Evolutionary conservation across 2,113 vertebrate genomes (phyloP).

Genomic region (Myotis brandtii): DNA sequence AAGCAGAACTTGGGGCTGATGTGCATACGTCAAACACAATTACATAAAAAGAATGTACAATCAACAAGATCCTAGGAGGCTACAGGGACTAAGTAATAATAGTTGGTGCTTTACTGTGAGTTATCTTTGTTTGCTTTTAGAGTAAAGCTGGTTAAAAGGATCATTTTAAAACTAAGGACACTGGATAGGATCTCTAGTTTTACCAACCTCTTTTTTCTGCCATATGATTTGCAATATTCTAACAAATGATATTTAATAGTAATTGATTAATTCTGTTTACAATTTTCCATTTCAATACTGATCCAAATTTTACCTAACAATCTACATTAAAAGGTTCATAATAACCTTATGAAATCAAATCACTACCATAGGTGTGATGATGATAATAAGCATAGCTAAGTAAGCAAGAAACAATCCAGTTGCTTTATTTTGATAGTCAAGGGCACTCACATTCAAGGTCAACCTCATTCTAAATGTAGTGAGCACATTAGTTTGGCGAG

Average conservation of each 20-base stretch:
- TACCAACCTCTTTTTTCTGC: neutral
- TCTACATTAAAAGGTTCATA: slow-evolving; percentile 15
- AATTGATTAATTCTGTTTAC: slow-evolving; percentile 24
- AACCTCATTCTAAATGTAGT: slow-evolving; percentile 35
- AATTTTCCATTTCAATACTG: slow-evolving; percentile 59
- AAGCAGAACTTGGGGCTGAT: neutral
- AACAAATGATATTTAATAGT: slow-evolving; percentile 44
- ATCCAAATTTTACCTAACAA: slow-evolving; percentile 64
- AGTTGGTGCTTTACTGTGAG: neutral
- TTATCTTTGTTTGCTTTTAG: neutral
- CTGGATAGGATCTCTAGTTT: neutral
- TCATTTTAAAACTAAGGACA: slow-evolving; percentile 9
- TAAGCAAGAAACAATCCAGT: neutral
- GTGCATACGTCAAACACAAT: neutral
- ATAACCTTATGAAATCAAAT: slow-evolving; percentile 46
- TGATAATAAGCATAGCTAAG: slow-evolving; percentile 41
- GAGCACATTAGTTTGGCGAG: neutral
- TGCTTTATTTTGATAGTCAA: slow-evolving; percentile 34
- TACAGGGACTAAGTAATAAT: neutral
- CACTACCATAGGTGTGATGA: neutral
- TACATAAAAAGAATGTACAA: neutral
- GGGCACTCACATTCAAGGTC: slow-evolving; percentile 19
- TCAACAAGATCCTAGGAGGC: neutral
- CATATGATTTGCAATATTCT: slow-evolving; percentile 37
- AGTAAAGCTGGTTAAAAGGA: neutral